Base-by-base conservation (phyloP, 2,888 invertebrate species). In the Sisyra nigra region DNA sequence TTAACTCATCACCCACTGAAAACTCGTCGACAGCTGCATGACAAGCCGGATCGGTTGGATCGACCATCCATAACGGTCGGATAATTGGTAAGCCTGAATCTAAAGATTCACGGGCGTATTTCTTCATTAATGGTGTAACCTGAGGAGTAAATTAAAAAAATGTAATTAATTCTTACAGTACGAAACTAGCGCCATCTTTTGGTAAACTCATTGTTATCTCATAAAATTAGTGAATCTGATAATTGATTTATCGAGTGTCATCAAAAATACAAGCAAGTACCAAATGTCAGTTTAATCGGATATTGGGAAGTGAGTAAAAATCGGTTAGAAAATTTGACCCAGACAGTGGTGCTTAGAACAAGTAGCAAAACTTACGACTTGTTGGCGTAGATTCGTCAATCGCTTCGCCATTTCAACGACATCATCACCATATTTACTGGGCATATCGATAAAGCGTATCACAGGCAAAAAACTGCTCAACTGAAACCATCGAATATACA, bases 401-500 rank as follows among this genome's bases (percentile, higher is more conserved):
- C 71, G 75, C 55, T 79, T 83, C 0, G 85, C 84, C 58, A 85
- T 74, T 45, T 84, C 81, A 9, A 84, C 64, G 1, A 88, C 79
- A 37, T 71, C 68, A 35, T 81, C 79, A 19, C 82, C 84, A 54
- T 89, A 93, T 57, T 85, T 83, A 57, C 85, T 87, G 0, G 96
- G 94, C 34, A 89, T 64, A 55, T 88, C 80, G 0, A 88, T 88
- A 53, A 91, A 92, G 56, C 92, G 81, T 63, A 96, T 83, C 1
- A 89, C 84, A 0, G 94, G 93, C 52, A 96, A 63, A 58, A 93
- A 94, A 0, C 87, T 84, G 2, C 86, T 81, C 55, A 94, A 66
- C 57, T 93, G 89, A 42, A 92, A 60, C 94, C 94, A 96, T 46
- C 93, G 70, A 49, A 88, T 76, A 54, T 85, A 92, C 41, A 93